Evolutionary conservation across 1,140 invertebrate species (phyloP).

Genomic region (Nephotettix cincticeps): DNA sequence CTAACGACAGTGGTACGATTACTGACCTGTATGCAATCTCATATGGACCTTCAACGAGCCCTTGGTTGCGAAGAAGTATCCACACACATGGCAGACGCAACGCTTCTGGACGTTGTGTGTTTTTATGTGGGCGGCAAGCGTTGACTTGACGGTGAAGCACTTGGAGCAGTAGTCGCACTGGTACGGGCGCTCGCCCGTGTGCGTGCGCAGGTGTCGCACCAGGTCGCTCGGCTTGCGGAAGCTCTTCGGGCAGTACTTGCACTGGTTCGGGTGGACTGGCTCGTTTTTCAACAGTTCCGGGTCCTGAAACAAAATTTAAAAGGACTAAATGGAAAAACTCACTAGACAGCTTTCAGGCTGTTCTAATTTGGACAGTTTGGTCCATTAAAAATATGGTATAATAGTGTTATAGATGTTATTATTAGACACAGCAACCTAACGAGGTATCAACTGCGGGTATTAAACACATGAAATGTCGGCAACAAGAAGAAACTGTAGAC

Average conservation of each 20-base stretch:
- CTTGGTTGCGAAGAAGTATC: conserved; percentile 58
- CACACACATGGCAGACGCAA: conserved; percentile 60
- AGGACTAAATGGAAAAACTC: too few relatives aligned
- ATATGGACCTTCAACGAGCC: conserved; percentile 70
- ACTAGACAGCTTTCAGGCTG: too few relatives aligned
- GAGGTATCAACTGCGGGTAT: neutral
- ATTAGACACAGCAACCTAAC: neutral
- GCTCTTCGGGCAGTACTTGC: conserved; percentile 56
- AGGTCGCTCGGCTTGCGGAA: conserved; percentile 57
- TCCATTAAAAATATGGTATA: too few relatives aligned
- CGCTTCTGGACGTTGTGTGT: conserved; percentile 56
- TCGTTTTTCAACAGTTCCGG: conserved; percentile 41
- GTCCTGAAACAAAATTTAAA: conserved; percentile 22
- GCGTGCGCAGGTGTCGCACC: conserved; percentile 56
- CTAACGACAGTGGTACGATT: neutral
- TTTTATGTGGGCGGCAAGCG: conserved; percentile 58
- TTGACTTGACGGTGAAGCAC: conserved; percentile 67
- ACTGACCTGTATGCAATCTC: conserved; percentile 60
- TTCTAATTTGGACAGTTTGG: too few relatives aligned
- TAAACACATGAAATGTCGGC: too few relatives aligned
- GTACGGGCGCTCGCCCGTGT: conserved; percentile 69
- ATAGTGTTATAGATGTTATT: too few relatives aligned
- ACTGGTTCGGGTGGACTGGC: conserved; percentile 51
- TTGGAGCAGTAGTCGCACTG: conserved; percentile 62
- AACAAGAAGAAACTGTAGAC: too few relatives aligned